Conservation (phyloP, 1,140 invertebrate genomes). For the Teleogryllus occipitalis region DNA sequence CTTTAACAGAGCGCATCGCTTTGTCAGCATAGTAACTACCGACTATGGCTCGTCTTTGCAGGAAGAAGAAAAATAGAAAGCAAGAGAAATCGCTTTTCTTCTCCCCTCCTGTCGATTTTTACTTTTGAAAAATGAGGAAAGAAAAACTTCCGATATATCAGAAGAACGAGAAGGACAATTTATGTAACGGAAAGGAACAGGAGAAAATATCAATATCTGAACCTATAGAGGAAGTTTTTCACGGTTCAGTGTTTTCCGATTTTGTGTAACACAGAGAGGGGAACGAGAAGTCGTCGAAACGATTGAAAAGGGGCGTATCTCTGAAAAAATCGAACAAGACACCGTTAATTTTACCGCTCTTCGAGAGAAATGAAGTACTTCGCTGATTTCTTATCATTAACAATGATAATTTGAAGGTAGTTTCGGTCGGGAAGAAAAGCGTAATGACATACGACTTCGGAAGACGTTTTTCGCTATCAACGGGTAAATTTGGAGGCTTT, state of each 20-base stretch:
- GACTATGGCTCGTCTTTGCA: too few relatives aligned
- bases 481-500: too few relatives aligned
- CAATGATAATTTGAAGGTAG: too few relatives aligned
- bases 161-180: not conserved
- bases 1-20: too few relatives aligned
- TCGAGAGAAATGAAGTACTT: not conserved
- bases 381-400: too few relatives aligned
- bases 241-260: not conserved
- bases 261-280: not conserved
- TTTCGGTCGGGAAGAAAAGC: too few relatives aligned
- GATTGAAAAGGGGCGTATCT: not conserved
- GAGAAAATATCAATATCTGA: slow-evolving; percentile 2
- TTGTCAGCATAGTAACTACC: too few relatives aligned
- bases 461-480: too few relatives aligned
- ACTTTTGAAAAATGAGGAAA: not conserved
- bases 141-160: slow-evolving; percentile 5
- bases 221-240: not conserved
- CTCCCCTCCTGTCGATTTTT: not conserved
- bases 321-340: not conserved
- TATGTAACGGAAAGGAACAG: not conserved
- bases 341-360: not conserved
- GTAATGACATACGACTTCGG: too few relatives aligned
- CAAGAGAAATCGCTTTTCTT: too few relatives aligned
- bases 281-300: not conserved
- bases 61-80: too few relatives aligned